phyloP scores from a whole-genome alignment of 2,113 vertebrate genomes.

The Mesoclemmys tuberculata region DNA sequence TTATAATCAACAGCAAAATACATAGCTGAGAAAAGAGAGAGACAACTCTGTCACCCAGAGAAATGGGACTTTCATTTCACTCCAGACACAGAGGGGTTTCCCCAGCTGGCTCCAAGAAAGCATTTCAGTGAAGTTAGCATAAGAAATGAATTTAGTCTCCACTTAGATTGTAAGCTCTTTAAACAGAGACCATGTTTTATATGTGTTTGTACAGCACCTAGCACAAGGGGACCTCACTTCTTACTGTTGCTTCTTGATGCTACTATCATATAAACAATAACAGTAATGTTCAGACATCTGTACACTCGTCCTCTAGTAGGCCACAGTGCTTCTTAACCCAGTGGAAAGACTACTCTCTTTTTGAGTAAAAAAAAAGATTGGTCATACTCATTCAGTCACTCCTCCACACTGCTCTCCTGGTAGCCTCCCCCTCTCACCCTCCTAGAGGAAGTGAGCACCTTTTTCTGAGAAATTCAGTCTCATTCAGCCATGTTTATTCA shows the following conservation, averaged over 20 bases:
- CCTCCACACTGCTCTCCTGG: not conserved
- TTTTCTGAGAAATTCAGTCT: not conserved
- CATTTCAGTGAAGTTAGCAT: not conserved
- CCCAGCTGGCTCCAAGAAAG: not conserved
- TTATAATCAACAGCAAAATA: constrained; percentile 45
- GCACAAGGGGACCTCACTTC: not conserved
- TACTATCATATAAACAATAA: not conserved
- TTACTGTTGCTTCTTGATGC: not conserved
- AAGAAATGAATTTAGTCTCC: not conserved
- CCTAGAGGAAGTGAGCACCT: not conserved
- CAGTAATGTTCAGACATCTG: fast-evolving
- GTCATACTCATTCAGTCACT: fast-evolving
- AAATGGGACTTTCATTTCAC: constrained; percentile 30
- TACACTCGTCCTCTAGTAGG: not conserved
- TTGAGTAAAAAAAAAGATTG: not conserved
- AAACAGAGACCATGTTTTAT: not conserved
- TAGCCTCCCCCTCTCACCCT: not conserved
- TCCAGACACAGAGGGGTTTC: not conserved
- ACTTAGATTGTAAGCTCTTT: not conserved
- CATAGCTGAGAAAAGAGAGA: constrained; percentile 32
- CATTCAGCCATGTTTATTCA: not conserved
- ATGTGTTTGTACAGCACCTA: fast-evolving
- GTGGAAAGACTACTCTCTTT: not conserved
- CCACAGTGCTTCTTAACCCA: not conserved
- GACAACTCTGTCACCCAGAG: constrained; percentile 36